phyloP scores from a whole-genome alignment of 2,113 vertebrate species.

The Sakesphorus luctuosus region DNA sequence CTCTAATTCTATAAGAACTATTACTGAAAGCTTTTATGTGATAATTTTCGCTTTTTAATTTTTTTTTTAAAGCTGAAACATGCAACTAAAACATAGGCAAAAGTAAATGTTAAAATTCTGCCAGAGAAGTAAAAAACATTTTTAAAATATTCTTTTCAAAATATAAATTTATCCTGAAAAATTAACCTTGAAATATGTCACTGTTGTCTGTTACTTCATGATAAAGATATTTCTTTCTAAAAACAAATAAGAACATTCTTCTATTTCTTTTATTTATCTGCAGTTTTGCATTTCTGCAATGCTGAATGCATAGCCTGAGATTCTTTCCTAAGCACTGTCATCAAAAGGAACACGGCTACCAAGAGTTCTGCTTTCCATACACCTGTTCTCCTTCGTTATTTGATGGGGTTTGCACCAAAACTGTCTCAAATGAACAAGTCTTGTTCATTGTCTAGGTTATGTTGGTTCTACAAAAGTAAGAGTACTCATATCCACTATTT shows the following conservation, averaged over 20 bases:
- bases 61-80: not conserved
- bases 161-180: not conserved
- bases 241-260: not conserved
- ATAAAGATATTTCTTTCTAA: not conserved
- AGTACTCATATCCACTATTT: not conserved
- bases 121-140: fast-evolving
- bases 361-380: not conserved
- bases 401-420: not conserved
- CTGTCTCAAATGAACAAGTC: not conserved
- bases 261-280: not conserved
- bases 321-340: not conserved
- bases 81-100: not conserved
- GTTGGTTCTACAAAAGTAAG: not conserved
- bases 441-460: not conserved
- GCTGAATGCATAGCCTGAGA: not conserved
- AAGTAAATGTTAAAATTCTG: not conserved
- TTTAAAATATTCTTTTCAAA: not conserved
- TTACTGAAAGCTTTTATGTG: not conserved
- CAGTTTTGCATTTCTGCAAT: not conserved
- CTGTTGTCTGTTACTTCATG: not conserved
- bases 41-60: not conserved
- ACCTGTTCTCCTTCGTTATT: not conserved
- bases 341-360: not conserved
- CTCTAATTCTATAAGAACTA: not conserved
- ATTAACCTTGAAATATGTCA: not conserved